Conservation (phyloP, 2,113 vertebrate genomes). For the Crotophaga sulcirostris region DNA sequence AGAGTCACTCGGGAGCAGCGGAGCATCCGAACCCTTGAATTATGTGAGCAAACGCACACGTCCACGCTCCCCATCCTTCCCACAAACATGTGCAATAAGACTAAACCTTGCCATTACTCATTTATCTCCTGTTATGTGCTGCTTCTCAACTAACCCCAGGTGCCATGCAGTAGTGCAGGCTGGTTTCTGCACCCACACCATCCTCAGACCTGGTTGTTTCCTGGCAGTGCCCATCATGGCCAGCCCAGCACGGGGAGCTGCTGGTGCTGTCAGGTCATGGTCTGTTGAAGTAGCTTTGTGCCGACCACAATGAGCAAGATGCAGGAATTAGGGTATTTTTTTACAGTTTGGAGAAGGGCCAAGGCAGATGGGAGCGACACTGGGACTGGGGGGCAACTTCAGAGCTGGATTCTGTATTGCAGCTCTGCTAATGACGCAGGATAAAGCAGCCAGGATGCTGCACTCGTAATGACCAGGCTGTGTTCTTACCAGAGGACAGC, state of each 20-base stretch:
- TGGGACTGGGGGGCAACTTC: background rate
- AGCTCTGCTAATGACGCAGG: background rate
- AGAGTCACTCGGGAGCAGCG: background rate
- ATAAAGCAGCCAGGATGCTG: background rate
- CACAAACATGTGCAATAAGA: background rate
- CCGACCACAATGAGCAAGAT: background rate
- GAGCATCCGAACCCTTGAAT: background rate
- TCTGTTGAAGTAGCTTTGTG: background rate
- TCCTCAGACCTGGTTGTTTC: background rate
- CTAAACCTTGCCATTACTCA: background rate
- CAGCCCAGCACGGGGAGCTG: background rate
- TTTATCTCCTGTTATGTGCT: background rate
- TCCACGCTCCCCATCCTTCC: background rate
- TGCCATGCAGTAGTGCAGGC: no score
- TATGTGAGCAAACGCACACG: background rate
- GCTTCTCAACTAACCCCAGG: background rate
- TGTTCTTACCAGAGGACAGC: background rate
- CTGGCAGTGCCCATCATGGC: background rate
- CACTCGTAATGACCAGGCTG: background rate
- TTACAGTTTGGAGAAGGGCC: background rate
- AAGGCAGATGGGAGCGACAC: background rate
- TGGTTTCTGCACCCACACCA: background rate
- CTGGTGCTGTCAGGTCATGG: accelerated
- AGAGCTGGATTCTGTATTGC: background rate
- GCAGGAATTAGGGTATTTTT: background rate